Evolutionary conservation across 2,888 invertebrate species (phyloP), one percentile per base, ranked within the genome.

Genomic region (Arctia plantaginis): DNA sequence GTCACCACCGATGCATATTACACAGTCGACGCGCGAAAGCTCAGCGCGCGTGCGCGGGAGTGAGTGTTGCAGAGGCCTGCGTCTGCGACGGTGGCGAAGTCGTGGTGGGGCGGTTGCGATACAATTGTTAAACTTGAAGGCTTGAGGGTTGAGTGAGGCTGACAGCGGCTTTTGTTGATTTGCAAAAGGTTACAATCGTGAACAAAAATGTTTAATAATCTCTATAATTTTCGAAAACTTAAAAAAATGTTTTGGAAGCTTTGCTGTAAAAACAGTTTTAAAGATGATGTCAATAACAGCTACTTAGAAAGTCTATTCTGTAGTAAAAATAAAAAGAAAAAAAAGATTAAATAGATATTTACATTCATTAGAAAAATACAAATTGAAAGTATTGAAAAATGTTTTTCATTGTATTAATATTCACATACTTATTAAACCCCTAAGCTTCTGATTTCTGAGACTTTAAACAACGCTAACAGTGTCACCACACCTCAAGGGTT

Each of bases 1-100:
- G 80, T 92, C 95, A 95, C 95, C 93, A 94, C 94, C 93, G 92
- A 91, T 89, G 91, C 95, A 93, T 93, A 86, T 88, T 94, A 90
- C 90, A 89, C 90, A 86, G 86, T 84, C 86, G 82, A 90, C 93
- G 94, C 95, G 95, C 95, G 93, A 86, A 87, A 90, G 92, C 90
- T 91, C 91, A 90, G 94, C 95, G 94, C 95, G 94, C 90, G 88
- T 85, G 88, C 91, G 90, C 91, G 90, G 85, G 91, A 92, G 88
- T 90, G 91, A 87, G 85, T 81, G 88, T 79, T 74, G 83, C 72
- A 66, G 77, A 80, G 86, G 82, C 83, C 77, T 77, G 82, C 81
- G 85, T 74, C 75, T 75, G 75, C 80, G 82, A 74, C 72, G 78
- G 76, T 71, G 62, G 27, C 41, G 41, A 62, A 33, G 80, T 72